A percentile compares a stretch with the other conserved stretches of the same genome.
Evolutionary conservation across 92 coral and sea anemone species (phyloP).

Genomic region (Epizoanthus illoricatus): DNA sequence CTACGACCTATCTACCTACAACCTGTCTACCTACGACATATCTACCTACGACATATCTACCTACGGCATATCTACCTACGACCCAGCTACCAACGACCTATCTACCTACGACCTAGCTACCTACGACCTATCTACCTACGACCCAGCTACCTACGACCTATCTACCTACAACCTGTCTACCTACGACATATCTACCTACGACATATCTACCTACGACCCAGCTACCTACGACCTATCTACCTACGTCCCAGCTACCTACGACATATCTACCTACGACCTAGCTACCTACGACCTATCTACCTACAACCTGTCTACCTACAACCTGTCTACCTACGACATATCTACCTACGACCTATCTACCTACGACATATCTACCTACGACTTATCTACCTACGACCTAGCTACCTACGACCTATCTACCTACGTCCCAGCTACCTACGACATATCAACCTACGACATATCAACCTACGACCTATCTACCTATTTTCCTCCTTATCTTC

Average conservation of each 20-base stretch:
- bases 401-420: neutral
- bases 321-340: neutral
- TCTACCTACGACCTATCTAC: neutral
- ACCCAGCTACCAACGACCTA: no score
- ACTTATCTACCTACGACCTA: neutral
- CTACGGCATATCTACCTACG: neutral
- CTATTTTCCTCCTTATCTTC: neutral
- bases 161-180: neutral
- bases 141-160: no score
- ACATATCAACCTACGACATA: neutral
- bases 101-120: neutral
- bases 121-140: neutral
- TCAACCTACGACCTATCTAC: neutral
- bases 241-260: neutral
- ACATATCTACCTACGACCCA: neutral
- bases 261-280: neutral
- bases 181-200: neutral
- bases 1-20: neutral
- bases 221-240: neutral
- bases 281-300: neutral
- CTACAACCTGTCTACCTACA: neutral
- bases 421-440: neutral
- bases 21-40: neutral
- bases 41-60: neutral
- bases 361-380: neutral